Percentiles rank a stretch among this genome's conserved stretches.
Evolutionary conservation across 2,113 vertebrate species (phyloP).

Genomic region (Crotalus horridus): DNA sequence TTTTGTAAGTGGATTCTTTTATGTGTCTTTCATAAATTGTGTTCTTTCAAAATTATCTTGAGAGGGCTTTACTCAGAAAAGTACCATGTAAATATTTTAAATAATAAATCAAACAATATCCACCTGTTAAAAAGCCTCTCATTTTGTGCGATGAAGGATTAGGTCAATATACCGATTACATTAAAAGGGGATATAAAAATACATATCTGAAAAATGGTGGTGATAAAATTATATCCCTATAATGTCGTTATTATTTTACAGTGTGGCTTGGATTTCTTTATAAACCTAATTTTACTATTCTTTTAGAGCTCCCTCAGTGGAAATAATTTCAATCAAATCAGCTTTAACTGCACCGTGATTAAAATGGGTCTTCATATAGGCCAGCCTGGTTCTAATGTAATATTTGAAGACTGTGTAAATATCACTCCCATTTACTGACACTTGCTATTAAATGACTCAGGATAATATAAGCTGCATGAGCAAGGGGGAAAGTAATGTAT

Average conservation of each 20-base stretch:
- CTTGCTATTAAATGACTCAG: background rate
- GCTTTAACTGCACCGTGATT: background rate
- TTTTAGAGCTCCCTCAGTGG: background rate
- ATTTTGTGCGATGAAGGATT: background rate
- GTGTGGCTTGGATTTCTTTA: background rate
- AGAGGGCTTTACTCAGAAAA: background rate
- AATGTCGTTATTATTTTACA: background rate
- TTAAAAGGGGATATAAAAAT: background rate
- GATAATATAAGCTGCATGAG: background rate
- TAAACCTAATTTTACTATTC: background rate
- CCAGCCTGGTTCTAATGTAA: background rate
- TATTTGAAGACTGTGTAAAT: background rate
- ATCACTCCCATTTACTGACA: background rate
- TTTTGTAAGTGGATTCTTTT: background rate
- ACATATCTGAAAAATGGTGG: too few relatives aligned
- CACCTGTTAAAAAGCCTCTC: background rate
- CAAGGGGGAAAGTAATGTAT: background rate
- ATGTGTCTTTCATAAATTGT: background rate
- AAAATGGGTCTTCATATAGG: background rate
- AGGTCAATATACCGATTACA: background rate
- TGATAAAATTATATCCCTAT: background rate
- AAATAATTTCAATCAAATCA: background rate
- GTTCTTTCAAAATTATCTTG: background rate
- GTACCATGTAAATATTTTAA: background rate
- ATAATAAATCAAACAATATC: background rate